Percentiles rank a stretch among this genome's conserved stretches.
Evolutionary conservation across 2,797 vertebrate genomes (phyloP).

Genomic region (Rhadinocentrus ornatus): DNA sequence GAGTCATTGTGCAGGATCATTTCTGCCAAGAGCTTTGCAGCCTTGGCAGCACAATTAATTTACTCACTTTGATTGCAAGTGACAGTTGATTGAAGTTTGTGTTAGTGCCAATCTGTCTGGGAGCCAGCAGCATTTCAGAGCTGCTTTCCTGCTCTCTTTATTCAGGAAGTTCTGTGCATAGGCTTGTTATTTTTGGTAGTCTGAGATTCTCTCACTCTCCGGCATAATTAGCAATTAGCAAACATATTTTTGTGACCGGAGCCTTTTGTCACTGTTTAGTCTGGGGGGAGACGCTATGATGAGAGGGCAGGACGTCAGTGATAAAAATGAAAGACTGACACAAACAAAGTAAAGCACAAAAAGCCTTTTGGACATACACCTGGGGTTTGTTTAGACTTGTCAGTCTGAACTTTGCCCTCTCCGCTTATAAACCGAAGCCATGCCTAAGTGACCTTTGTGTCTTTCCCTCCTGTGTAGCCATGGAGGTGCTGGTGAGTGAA

Average conservation of each 20-base stretch:
- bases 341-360: conserved; percentile 26
- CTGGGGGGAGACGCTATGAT: conserved; percentile 42
- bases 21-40: conserved; percentile 35
- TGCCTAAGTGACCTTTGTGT: conserved; percentile 38
- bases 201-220: conserved; percentile 10
- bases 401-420: conserved; percentile 58
- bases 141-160: background rate
- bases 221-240: conserved; percentile 50
- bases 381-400: conserved; percentile 68
- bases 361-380: conserved; percentile 18
- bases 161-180: conserved; percentile 8
- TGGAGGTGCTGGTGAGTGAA: conserved; percentile 95
- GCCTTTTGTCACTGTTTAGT: conserved; percentile 59
- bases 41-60: conserved; percentile 8
- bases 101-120: conserved; percentile 13
- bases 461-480: conserved; percentile 75
- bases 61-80: background rate
- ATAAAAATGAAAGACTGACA: conserved; percentile 48
- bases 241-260: conserved; percentile 34
- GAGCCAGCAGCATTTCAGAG: conserved; percentile 20
- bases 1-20: conserved; percentile 13
- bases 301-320: conserved; percentile 28
- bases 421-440: conserved; percentile 31
- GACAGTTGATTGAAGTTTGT: conserved; percentile 35
- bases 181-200: conserved; percentile 21